Evolutionary conservation across 1,140 invertebrate species (phyloP), one percentile per base, ranked within the genome.

Genomic region (Popillia japonica): DNA sequence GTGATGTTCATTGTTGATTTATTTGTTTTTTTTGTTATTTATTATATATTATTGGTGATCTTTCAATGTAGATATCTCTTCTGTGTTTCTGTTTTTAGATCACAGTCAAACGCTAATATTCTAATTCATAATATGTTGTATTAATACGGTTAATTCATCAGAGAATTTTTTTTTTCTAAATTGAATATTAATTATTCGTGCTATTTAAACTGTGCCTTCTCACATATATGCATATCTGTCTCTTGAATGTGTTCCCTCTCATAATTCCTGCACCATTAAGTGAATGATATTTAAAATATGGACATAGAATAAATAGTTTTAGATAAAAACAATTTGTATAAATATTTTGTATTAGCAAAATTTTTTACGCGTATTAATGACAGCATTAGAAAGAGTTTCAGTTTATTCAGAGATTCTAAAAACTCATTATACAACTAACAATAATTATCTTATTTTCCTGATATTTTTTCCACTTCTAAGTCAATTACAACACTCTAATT

Each of bases 1-100:
- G 83, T 84, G 81, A 80, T 84, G 78, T 79, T 75, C 20, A 75
- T 78, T 75, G 73, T 78, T 68, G 61, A 68, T 68, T 68, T 68
- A 27, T 64, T 9, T 22, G 9, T 64, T 6, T 68, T 27, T 6
- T 68, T 27, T 68, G 61, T 68, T 68, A 68, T 68, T 11, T 78
- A 72, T 73, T 72, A 48, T 48, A 61, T 48, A 68, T 34, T 55
- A 41, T 75, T 34, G 23, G 23, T 64, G 40, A 78, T 73, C 73
- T 64, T 78, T 78, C 73, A 78, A 34, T 75, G 73, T 78, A 72
- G 22, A 78, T 61, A 27, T 78, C 40, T 73, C 48, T 72, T 44
- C 34, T 78, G 20, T 78, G 48, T 55, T 55, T 55, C 48, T 55
- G 0, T 17, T 17, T 14, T 14, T 55, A 55, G 48, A 55, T 7